Conservation (phyloP, 2,113 vertebrate species). For the Oryzias melastigma region DNA sequence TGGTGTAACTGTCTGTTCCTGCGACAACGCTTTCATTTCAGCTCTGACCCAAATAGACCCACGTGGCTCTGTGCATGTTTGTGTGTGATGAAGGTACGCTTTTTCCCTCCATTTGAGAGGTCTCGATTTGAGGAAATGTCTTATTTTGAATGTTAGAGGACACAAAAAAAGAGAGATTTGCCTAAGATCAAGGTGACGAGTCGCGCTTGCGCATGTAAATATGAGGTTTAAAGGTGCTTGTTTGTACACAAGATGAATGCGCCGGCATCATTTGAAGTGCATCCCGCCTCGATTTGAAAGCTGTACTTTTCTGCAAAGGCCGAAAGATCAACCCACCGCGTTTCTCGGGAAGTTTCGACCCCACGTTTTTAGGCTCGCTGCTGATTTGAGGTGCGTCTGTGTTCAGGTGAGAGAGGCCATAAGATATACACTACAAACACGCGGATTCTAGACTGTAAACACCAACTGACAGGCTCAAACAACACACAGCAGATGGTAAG, state of each 20-base stretch:
- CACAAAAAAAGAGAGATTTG: slow-evolving; percentile 15
- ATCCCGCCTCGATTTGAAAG: slow-evolving; percentile 6
- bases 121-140: slow-evolving; percentile 19
- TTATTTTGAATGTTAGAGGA: slow-evolving; percentile 19
- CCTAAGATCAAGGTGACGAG: slow-evolving; percentile 4
- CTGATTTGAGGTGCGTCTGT: slow-evolving; percentile 36
- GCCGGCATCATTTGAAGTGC: slow-evolving; percentile 7
- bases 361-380: slow-evolving; percentile 11
- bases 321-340: background rate
- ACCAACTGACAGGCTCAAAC: slow-evolving; percentile 3
- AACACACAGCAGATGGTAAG: slow-evolving; percentile 49
- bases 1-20: slow-evolving; percentile 52
- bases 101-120: slow-evolving; percentile 11
- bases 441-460: slow-evolving; percentile 18
- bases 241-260: background rate
- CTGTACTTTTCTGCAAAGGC: background rate
- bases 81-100: background rate
- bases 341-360: slow-evolving; percentile 36
- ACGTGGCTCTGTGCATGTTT: slow-evolving; percentile 13
- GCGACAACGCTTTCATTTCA: slow-evolving; percentile 57
- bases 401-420: slow-evolving; percentile 31
- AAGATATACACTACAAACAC: slow-evolving; percentile 16
- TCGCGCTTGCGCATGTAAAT: slow-evolving; percentile 1
- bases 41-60: slow-evolving; percentile 63
- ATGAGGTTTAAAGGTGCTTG: background rate